phyloP scores from a whole-genome alignment of 2,888 invertebrate genomes.

The Diaprepes abbreviatus region DNA sequence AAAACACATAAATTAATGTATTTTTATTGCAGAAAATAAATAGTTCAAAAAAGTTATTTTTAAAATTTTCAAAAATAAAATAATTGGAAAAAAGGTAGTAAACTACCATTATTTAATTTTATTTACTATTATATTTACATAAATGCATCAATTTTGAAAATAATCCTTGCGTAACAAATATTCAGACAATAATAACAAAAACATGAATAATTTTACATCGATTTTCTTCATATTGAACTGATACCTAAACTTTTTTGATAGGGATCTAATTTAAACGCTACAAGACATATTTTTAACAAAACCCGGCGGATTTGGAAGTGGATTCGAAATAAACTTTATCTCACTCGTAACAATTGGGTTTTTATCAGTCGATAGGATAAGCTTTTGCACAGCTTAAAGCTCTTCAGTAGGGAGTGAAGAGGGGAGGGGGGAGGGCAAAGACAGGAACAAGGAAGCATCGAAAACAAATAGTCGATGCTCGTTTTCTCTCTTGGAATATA shows the following conservation, averaged over 20 bases:
- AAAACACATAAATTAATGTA: no score
- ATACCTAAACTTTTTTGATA: conserved; percentile 13
- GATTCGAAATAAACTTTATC: conserved; percentile 53
- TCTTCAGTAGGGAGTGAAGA: conserved; percentile 20
- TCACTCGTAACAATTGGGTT: conserved; percentile 51
- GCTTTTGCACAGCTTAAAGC: conserved; percentile 49
- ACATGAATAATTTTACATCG: background rate
- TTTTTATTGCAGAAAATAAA: no score
- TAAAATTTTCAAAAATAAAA: no score
- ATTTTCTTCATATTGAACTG: background rate
- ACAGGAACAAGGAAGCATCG: conserved; percentile 38
- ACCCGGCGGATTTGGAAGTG: conserved; percentile 45
- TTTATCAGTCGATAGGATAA: conserved; percentile 52
- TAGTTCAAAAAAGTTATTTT: no score
- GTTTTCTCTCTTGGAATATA: conserved; percentile 23
- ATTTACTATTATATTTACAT: no score
- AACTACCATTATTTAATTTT: no score
- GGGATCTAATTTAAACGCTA: conserved; percentile 42
- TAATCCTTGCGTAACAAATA: no score
- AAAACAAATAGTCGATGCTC: conserved; percentile 41
- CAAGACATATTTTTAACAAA: conserved; percentile 50
- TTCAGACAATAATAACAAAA: no score
- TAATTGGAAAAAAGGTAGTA: no score
- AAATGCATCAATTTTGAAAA: no score
- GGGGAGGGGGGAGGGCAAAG: conserved; percentile 17